Conservation (phyloP, 2,113 vertebrate species). For the Chaetodon trifascialis region DNA sequence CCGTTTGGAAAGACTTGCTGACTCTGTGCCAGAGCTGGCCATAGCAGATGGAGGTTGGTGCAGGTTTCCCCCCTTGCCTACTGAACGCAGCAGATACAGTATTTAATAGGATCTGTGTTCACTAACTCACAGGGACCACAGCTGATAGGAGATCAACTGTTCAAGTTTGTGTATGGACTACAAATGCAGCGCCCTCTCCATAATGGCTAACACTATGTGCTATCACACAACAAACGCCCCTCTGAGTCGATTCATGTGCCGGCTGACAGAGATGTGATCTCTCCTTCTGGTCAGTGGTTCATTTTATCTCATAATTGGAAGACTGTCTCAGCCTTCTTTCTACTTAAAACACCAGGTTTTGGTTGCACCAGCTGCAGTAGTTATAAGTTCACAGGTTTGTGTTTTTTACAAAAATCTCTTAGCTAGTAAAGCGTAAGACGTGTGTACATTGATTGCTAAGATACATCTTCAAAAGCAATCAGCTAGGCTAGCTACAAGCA, state of each 20-base stretch:
- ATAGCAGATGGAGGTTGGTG: slow-evolving; percentile 63
- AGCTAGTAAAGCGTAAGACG: neutral
- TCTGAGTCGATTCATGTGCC: slow-evolving; percentile 30
- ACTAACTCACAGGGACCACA: slow-evolving; percentile 32
- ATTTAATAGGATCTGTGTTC: slow-evolving; percentile 64
- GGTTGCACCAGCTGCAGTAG: neutral
- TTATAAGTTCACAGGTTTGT: neutral
- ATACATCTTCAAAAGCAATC: neutral
- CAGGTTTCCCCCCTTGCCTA: neutral
- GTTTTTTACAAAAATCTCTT: neutral
- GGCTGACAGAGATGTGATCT: slow-evolving; percentile 50
- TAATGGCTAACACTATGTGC: slow-evolving; percentile 55
- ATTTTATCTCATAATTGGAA: slow-evolving; percentile 18
- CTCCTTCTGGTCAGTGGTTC: slow-evolving; percentile 52
- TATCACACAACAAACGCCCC: slow-evolving; percentile 54
- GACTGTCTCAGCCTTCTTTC: slow-evolving; percentile 14
- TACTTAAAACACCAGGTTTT: neutral
- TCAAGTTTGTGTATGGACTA: slow-evolving; percentile 47
- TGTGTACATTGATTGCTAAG: neutral
- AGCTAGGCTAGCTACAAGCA: neutral
- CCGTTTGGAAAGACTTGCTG: slow-evolving; percentile 36
- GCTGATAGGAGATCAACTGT: slow-evolving; percentile 46
- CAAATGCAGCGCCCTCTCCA: slow-evolving; percentile 31
- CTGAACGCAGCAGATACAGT: slow-evolving; percentile 39
- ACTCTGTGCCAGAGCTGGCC: slow-evolving; percentile 58